Evolutionary conservation across 64 coral and sea anemone genomes (phyloP), one percentile per base, ranked within the genome.

Genomic region (Acropora yongei): DNA sequence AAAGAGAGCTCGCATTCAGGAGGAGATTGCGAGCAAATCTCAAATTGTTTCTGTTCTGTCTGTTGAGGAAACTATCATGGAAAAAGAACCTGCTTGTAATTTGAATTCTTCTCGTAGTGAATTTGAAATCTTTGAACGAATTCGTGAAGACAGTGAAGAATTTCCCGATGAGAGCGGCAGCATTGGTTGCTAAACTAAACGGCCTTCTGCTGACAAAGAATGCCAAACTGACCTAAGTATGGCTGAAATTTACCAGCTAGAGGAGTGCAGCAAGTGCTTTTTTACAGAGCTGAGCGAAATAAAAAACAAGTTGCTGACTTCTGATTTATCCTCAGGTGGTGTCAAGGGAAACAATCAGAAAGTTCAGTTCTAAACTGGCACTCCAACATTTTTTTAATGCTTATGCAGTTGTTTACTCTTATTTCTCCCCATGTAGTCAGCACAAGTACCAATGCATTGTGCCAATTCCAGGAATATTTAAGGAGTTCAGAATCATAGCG

Each of bases 341-440:
- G 71, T 86, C 30, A 2, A 86, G 41, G 83, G 48, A 5, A 72
- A 72, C 30, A 44, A 86, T 47, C 6, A 87, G 8, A 87, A 69
- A 87, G 73, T 66, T 5, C 61, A 87, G 68, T 87, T 87, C 68
- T 87, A 87, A 41, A 87, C 84, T 87, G 84, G 84, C 61, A 69
- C 73, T 63, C 84, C 84, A 55, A 87, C 63, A 69, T 87, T 72
- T n/a, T n/a, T 63, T 18, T 12, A 11, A 63, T 84, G 12, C 44
- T 87, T 41, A 87, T 72, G 63, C 68, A 74, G 45, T 20, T 87
- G 9, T 87, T 72, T 45, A 87, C 39, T 47, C 13, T 87, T 42
- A 87, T 87, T 49, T 7, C 61, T 45, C 84, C 84, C 60, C 41
- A 68, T 51, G 43, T 87, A 39, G 44, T 69, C 19, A 55, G 46